A percentile compares a stretch with the other conserved stretches of the same genome.
Conservation (phyloP, 2,113 vertebrate genomes). For the Xerus inauris region DNA sequence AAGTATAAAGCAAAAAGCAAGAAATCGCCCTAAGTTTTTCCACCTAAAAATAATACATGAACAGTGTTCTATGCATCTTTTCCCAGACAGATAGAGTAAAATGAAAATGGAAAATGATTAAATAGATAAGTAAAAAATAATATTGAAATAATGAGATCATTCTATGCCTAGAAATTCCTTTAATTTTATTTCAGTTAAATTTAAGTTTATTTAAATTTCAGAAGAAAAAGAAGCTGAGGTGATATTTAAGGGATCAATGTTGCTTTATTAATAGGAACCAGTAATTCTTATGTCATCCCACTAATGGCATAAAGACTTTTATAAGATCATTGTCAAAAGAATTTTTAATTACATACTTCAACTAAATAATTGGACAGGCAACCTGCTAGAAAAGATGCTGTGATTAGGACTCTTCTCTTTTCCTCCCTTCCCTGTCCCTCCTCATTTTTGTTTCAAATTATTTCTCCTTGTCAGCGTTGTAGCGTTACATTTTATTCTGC, state of each 20-base stretch:
- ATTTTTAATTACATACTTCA: background rate
- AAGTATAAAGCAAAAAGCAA: background rate
- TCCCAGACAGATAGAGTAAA: background rate
- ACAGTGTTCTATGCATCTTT: background rate
- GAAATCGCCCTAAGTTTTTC: background rate
- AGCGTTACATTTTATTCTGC: constrained; percentile 38
- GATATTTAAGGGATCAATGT: background rate
- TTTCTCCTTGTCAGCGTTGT: constrained; percentile 48
- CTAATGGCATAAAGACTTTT: background rate
- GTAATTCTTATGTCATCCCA: background rate
- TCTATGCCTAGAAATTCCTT: background rate
- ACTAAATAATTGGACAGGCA: background rate
- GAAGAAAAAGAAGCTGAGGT: background rate
- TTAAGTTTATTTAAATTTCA: constrained; percentile 42
- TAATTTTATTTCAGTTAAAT: constrained; percentile 29
- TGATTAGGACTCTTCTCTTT: background rate
- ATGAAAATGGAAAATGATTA: background rate
- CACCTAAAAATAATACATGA: background rate
- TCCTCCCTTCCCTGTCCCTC: background rate
- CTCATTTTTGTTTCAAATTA: constrained; percentile 30
- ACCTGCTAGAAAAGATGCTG: background rate
- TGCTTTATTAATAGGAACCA: constrained; percentile 3
- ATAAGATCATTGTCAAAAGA: background rate
- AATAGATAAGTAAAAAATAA: background rate
- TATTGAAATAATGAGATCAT: background rate